Conservation (phyloP, 2,797 vertebrate species). For the Morus bassanus region DNA sequence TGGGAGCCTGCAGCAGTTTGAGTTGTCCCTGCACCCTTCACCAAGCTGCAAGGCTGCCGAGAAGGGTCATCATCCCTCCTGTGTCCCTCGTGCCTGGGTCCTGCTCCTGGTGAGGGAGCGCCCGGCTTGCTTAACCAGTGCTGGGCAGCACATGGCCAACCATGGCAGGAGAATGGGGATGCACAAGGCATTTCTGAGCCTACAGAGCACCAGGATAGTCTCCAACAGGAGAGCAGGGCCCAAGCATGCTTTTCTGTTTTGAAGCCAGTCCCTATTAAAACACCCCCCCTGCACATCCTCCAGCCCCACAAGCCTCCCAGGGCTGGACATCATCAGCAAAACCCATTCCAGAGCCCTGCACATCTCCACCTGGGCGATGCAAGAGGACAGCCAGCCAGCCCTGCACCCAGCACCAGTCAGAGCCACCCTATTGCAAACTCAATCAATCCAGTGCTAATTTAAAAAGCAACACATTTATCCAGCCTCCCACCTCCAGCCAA, state of each 20-base stretch:
- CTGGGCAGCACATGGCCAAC: not conserved
- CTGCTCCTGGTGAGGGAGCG: not conserved
- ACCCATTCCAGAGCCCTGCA: not conserved
- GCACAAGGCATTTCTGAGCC: not conserved
- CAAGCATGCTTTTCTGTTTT: not conserved
- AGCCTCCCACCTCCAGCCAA: not conserved
- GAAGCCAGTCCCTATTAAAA: not conserved
- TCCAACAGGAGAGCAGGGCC: not conserved
- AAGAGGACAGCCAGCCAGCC: not conserved
- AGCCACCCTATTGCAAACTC: not conserved
- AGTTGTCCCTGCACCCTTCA: not conserved
- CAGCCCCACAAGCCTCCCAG: not conserved
- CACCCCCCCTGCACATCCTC: accelerated
- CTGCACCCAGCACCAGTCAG: not conserved
- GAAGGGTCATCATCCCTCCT: not conserved
- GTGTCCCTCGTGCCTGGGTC: not conserved
- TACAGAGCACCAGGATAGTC: not conserved
- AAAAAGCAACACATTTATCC: not conserved
- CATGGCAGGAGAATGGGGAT: accelerated
- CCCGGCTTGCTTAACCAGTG: no score
- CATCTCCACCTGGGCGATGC: not conserved
- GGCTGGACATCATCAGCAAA: not conserved
- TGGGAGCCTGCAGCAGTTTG: accelerated
- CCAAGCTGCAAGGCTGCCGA: not conserved
- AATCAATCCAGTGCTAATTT: not conserved